Conservation (phyloP, 2,113 vertebrate species). For the Hyaena hyaena region DNA sequence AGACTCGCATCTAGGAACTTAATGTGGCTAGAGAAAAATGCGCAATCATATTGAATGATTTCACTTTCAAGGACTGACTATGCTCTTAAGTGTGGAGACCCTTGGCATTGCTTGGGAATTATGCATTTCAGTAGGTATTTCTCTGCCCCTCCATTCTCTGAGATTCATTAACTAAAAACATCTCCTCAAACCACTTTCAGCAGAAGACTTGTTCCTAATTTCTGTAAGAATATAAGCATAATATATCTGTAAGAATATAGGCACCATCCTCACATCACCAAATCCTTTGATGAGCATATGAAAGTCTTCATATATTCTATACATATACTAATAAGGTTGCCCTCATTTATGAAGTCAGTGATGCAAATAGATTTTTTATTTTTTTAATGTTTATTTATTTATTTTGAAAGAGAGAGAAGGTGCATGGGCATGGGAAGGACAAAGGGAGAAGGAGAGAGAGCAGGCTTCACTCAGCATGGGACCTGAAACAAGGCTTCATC, state of each 20-base stretch:
- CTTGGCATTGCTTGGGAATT: not conserved
- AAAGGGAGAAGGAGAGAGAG: not conserved
- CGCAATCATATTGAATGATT: not conserved
- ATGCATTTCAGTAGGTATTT: not conserved
- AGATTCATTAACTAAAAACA: not conserved
- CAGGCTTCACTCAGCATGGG: not conserved
- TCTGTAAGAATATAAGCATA: not conserved
- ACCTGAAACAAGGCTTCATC: not conserved
- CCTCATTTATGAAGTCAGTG: not conserved
- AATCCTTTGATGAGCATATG: not conserved
- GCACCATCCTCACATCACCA: not conserved
- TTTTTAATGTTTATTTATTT: not conserved
- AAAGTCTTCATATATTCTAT: not conserved
- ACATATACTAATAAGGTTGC: not conserved
- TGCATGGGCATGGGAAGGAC: not conserved
- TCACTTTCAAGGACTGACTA: constrained; percentile 1
- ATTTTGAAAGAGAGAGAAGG: not conserved
- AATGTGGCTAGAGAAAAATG: not conserved
- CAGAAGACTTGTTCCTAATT: not conserved
- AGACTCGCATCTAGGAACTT: not conserved
- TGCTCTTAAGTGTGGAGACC: not conserved
- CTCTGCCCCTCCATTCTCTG: not conserved
- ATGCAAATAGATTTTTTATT: not conserved
- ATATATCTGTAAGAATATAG: not conserved
- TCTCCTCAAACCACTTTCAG: not conserved